phyloP scores from a whole-genome alignment of 1,140 invertebrate species.

The Papilio machaon region DNA sequence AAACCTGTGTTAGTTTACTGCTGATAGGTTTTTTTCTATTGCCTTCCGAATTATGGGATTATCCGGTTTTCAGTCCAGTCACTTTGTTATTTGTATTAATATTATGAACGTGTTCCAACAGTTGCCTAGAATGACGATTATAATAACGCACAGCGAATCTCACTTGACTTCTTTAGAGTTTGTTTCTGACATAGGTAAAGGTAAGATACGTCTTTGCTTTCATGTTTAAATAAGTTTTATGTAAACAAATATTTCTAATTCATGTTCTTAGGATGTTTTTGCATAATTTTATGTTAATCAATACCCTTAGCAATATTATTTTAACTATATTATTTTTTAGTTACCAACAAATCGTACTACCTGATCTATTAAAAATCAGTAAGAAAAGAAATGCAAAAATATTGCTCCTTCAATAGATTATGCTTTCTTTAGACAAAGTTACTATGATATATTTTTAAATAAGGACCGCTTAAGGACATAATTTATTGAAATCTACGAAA shows the following conservation, averaged over 20 bases:
- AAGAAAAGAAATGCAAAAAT: background rate
- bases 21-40: no score
- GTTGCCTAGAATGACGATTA: background rate
- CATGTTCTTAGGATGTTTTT: no score
- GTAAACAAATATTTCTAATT: no score
- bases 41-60: no score
- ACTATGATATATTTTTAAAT: conserved; percentile 1
- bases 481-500: conserved; percentile 21
- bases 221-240: background rate
- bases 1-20: no score
- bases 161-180: conserved; percentile 7
- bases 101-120: background rate
- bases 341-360: background rate
- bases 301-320: no score
- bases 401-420: background rate
- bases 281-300: no score
- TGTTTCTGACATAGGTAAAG: background rate
- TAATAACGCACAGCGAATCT: background rate
- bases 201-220: background rate
- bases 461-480: conserved; percentile 17
- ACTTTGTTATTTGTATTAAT: no score
- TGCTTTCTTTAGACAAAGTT: background rate
- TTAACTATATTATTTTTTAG: background rate
- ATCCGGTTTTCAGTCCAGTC: no score
- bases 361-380: background rate